Percentiles rank a stretch among this genome's conserved stretches.
These are phyloP conservation scores for Pilophorus perplexus DNA, from an alignment of 2,888 invertebrate genomes.

Conservation along the genomic window DNA sequence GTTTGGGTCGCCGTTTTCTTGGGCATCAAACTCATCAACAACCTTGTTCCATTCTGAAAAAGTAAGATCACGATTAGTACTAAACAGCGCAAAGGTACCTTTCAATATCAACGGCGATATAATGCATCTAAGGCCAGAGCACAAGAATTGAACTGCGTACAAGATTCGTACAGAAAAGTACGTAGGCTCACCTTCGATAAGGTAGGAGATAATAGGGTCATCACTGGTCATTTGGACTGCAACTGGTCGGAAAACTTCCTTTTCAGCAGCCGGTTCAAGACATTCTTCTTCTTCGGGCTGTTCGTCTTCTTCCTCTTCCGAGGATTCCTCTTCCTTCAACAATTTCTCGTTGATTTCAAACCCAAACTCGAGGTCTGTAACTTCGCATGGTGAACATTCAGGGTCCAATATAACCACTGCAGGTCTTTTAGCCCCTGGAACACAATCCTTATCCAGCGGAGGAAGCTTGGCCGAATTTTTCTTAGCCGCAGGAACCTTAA, in stretches of 20 bases:
- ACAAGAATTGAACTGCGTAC: not conserved
- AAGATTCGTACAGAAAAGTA: not conserved
- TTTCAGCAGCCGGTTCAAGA: not conserved
- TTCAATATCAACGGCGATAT: too few relatives aligned
- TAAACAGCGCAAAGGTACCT: too few relatives aligned
- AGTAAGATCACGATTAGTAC: not conserved
- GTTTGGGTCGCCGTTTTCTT: slow-evolving; percentile 17
- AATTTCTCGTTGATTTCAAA: slow-evolving; percentile 75
- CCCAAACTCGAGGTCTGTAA: slow-evolving; percentile 62
- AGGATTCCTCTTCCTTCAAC: slow-evolving; percentile 52
- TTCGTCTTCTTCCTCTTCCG: not conserved
- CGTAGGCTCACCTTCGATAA: slow-evolving; percentile 7
- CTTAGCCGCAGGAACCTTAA: slow-evolving; percentile 44
- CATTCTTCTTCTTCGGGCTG: not conserved
- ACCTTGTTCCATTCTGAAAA: slow-evolving; percentile 35
- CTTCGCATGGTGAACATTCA: slow-evolving; percentile 44
- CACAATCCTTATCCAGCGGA: slow-evolving; percentile 34
- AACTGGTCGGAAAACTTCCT: not conserved
- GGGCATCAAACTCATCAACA: slow-evolving; percentile 12
- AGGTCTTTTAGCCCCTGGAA: slow-evolving; percentile 56
- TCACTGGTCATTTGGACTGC: slow-evolving; percentile 7
- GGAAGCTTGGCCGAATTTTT: slow-evolving; percentile 26
- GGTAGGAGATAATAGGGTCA: slow-evolving; percentile 8
- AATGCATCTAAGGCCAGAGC: too few relatives aligned
- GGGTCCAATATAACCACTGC: slow-evolving; percentile 71